Base-by-base conservation (phyloP, 37 sponge, comb jelly and placozoan genomes). In the Oscarella lobularis region DNA sequence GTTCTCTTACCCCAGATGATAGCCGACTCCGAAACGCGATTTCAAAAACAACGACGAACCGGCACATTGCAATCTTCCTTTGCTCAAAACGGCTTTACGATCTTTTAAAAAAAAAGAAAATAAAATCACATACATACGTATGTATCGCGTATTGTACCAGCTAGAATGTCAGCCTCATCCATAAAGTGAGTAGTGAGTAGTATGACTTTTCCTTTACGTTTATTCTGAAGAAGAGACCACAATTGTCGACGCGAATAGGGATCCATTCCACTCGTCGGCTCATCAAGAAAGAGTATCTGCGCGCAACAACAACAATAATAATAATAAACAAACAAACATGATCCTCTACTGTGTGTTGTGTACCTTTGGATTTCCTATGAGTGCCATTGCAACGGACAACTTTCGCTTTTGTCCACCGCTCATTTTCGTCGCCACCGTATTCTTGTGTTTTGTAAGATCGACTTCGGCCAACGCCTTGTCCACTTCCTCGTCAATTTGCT, bases 351-450 rank as follows among this genome's bases (percentile, higher is more conserved):
- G 33, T 68, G 31, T 29, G 9, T 9, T 48, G 31, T 20, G 33
- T 4, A 35, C 75, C 76, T 78, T 78, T 3, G 79, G 75, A 20
- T 73, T 54, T 32, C 79, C 79, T 6, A 78, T 78, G 27, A 78
- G 76, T 30, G 79, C 79, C 5, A 78, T 31, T 3, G 30, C 79
- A 37, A 78, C 79, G 5, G 39, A 78, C 2, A 78, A 74, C 54
- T 73, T 78, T 6, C 79, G 77, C 73, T 78, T 78, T 35, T 73
- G 74, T 30, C 79, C 79, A n/a, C 79, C 79, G n/a, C 74, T 73
- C 37, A 78, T 73, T 2, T 78, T 31, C 30, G 9, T 76, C 9
- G 79, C 31, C 39, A 74, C 4, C 9, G 60, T 48, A 48, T 48
- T 20, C 60, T 9, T 20, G 20, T 20, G 60, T 27, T 48, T 20